Evolutionary conservation across 2,797 vertebrate genomes (phyloP).

Genomic region (Leptodactylus fallax): DNA sequence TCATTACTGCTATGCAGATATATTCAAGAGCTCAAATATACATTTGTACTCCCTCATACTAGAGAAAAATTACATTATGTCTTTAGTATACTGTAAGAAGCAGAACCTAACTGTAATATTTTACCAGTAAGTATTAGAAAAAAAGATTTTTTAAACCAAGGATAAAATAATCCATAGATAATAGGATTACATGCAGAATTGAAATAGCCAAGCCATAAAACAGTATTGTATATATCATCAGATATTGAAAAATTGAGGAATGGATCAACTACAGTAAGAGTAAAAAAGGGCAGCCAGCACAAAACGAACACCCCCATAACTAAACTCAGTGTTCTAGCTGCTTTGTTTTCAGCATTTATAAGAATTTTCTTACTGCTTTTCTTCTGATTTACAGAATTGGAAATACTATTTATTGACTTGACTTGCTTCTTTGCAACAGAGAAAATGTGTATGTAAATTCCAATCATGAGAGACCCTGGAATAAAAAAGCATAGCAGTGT

Average conservation of each 20-base stretch:
- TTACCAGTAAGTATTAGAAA: conserved; percentile 66
- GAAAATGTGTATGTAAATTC: conserved; percentile 66
- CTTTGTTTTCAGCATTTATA: conserved; percentile 65
- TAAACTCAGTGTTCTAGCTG: conserved; percentile 68
- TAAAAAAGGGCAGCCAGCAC: conserved; percentile 75
- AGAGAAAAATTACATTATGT: background rate
- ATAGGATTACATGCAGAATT: conserved; percentile 77
- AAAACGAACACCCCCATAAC: conserved; percentile 73
- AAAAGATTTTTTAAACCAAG: conserved; percentile 74
- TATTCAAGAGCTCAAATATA: no score
- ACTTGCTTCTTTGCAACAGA: conserved; percentile 65
- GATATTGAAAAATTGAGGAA: conserved; percentile 66
- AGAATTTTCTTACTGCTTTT: conserved; percentile 36
- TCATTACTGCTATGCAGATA: no score
- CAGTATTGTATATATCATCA: conserved; percentile 68
- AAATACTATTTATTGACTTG: conserved; percentile 49
- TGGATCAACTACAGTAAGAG: conserved; percentile 67
- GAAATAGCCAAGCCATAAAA: conserved; percentile 74
- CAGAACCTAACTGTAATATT: conserved; percentile 68
- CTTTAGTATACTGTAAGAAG: conserved; percentile 54
- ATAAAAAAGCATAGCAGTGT: conserved; percentile 68
- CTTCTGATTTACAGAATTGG: background rate
- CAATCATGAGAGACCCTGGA: conserved; percentile 64
- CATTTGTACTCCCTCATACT: no score
- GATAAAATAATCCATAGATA: conserved; percentile 77